Base-by-base conservation (phyloP, 2,113 vertebrate species). In the Nerophis ophidion region DNA sequence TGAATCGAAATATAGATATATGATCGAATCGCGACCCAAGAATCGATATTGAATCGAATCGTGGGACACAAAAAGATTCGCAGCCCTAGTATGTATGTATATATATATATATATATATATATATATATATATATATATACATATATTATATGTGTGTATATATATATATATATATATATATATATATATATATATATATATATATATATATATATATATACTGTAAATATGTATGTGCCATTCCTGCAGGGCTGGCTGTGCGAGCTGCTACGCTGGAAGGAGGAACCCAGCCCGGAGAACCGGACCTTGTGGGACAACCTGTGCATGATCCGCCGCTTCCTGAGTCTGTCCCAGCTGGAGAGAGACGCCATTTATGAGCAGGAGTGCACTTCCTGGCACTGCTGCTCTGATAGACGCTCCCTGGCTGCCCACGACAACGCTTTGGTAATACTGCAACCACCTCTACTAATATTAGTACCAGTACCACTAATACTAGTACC, bases 281-380 rank as follows among this genome's bases (percentile, higher is more conserved):
- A 98, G 89, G 94, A 97, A 59, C 95, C 95, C 17, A 93, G 90
- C 70, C 94, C 93, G 44, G 94, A 96, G 71, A 97, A 97, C 89
- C 91, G 95, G 62, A 97, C 95, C 50, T 88, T 98, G 61, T 98
- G 95, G 94, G 94, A 97, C 81, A 96, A 96, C 86, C 88, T 96
- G 57, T 95, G 93, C 82, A 94, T 94, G 93, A 97, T 98, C 82
- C 93, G 93, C 61, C 91, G 92, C 74, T 97, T 95, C 90, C 92
- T 97, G 76, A 93, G 93, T 85, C 89, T 97, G 88, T 89, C 92
- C 59, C 95, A 97, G 89, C 87, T 88, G 3, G 95, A 98, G 76
- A 89, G 96, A 0, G 96, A 98, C 63, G 89, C 92, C 76, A 93
- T 96, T 80, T 98, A 98, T 8, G 96, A 98, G 63, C 94, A 96